Evolutionary conservation across 2,113 vertebrate genomes (phyloP).

Genomic region (Triplophysa siluroides): DNA sequence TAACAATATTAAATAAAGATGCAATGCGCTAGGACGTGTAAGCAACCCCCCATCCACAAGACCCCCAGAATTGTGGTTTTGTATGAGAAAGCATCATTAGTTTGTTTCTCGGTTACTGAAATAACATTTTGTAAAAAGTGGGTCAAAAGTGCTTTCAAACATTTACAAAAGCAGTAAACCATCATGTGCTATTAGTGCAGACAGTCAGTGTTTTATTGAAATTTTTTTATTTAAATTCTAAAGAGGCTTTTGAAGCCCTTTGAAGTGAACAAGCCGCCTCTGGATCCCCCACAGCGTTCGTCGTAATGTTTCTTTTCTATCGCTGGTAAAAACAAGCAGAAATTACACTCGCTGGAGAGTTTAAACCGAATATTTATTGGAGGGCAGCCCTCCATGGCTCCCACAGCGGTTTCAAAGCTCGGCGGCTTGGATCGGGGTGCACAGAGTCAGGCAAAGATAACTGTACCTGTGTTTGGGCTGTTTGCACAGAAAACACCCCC

Average conservation of each 20-base stretch:
- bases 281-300: slow-evolving; percentile 22
- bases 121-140: too few relatives aligned
- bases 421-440: slow-evolving; percentile 16
- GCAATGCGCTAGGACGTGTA: too few relatives aligned
- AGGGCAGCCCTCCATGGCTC: slow-evolving; percentile 47
- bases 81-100: too few relatives aligned
- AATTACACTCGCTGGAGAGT: slow-evolving; percentile 27
- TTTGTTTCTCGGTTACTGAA: too few relatives aligned
- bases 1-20: too few relatives aligned
- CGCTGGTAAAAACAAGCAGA: slow-evolving; percentile 49
- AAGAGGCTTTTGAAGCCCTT: slow-evolving; percentile 39
- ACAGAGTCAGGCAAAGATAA: slow-evolving; percentile 53
- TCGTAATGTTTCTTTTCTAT: slow-evolving; percentile 50
- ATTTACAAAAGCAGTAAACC: slow-evolving; percentile 14
- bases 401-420: slow-evolving; percentile 39
- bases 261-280: slow-evolving; percentile 49
- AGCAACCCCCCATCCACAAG: too few relatives aligned
- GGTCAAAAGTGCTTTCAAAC: neutral
- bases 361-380: slow-evolving; percentile 56
- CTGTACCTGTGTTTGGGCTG: slow-evolving; percentile 56
- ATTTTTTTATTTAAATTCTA: slow-evolving; percentile 44
- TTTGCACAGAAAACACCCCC: slow-evolving; percentile 64
- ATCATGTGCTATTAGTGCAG: slow-evolving; percentile 6
- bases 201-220: slow-evolving; percentile 43
- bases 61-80: too few relatives aligned